phyloP scores from a whole-genome alignment of 1,140 invertebrate genomes.

The Philotrypesis tridentata region DNA sequence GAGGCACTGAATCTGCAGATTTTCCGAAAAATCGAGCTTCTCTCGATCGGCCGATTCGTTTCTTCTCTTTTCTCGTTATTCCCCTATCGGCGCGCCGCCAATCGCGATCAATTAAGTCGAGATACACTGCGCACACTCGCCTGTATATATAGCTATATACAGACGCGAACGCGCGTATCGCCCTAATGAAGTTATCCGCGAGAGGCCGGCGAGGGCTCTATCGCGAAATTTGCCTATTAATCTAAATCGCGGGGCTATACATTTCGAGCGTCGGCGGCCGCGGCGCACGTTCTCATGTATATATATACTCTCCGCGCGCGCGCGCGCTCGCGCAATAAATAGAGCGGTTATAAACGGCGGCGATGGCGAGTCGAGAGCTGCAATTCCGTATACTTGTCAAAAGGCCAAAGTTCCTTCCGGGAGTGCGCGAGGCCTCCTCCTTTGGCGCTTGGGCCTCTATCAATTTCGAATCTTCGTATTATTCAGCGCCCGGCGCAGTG shows the following conservation, averaged over 20 bases:
- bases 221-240: background rate
- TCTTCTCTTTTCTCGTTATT: no score
- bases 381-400: conserved; percentile 9
- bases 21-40: background rate
- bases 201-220: background rate
- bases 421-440: background rate
- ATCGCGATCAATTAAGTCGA: no score
- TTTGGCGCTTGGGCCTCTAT: background rate
- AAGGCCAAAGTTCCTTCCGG: conserved; percentile 27
- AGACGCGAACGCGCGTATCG: no score
- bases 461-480: conserved; percentile 35
- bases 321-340: background rate
- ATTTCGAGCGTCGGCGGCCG: no score
- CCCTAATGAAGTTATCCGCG: background rate
- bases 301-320: no score
- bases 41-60: no score
- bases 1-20: background rate
- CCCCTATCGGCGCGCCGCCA: no score
- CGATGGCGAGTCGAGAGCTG: no score
- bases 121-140: no score
- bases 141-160: no score
- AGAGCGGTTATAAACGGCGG: background rate
- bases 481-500: conserved; percentile 16
- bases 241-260: background rate
- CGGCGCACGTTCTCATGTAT: no score